Conservation (phyloP, 2,888 invertebrate genomes). For the Morpho deidamia region DNA sequence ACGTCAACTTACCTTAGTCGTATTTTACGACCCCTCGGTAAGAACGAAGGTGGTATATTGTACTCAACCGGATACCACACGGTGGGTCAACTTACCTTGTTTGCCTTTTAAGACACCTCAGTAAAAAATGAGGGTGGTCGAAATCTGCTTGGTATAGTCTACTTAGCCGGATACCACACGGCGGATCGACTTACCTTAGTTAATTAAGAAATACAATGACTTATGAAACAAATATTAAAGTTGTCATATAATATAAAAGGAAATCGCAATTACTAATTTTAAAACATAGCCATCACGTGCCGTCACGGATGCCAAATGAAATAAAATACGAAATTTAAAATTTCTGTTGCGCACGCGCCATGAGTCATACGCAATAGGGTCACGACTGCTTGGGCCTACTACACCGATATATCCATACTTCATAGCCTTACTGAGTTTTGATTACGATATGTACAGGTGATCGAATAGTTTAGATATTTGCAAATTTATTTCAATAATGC, state of each 20-base stretch:
- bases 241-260: background rate
- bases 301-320: conserved; percentile 32
- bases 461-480: conserved; percentile 39
- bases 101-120: too few relatives aligned
- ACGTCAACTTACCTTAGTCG: too few relatives aligned
- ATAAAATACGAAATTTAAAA: conserved; percentile 66
- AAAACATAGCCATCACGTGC: conserved; percentile 22
- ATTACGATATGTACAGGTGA: conserved; percentile 47
- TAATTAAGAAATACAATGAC: background rate
- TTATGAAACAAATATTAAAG: background rate
- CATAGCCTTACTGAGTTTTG: conserved; percentile 59
- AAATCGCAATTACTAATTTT: conserved; percentile 6
- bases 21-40: too few relatives aligned
- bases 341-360: conserved; percentile 69
- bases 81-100: too few relatives aligned
- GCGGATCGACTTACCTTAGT: too few relatives aligned
- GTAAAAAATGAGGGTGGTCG: too few relatives aligned
- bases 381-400: conserved; percentile 52
- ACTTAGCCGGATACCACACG: too few relatives aligned
- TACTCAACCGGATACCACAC: too few relatives aligned
- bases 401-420: conserved; percentile 39
- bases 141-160: too few relatives aligned
- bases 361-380: conserved; percentile 75
- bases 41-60: too few relatives aligned
- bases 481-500: background rate